Base-by-base conservation (phyloP, 2,888 invertebrate genomes). In the Luffia ferchaultella region DNA sequence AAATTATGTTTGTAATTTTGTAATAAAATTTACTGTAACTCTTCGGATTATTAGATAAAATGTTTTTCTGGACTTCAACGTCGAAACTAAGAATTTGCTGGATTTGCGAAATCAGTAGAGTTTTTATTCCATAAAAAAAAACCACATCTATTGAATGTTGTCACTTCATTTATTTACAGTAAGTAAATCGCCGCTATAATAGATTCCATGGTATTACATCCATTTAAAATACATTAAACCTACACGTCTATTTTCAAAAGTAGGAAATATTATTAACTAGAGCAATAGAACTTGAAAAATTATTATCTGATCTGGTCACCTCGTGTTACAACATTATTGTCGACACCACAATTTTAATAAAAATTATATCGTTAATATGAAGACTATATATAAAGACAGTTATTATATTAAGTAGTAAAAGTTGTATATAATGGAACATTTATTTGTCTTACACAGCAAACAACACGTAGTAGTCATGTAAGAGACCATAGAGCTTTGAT, bases 391-490 rank as follows among this genome's bases (percentile, higher is more conserved):
- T n/a, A n/a, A n/a, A n/a, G n/a, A n/a, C n/a, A n/a, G n/a, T n/a
- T n/a, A n/a, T n/a, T n/a, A n/a, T n/a, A n/a, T n/a, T n/a, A n/a
- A n/a, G n/a, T n/a, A n/a, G n/a, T n/a, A n/a, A n/a, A n/a, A n/a
- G n/a, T n/a, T n/a, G n/a, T n/a, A n/a, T n/a, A n/a, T 45, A 30
- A 20, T 16, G 9, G 18, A n/a, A 15, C 16, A 16, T 20, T 79
- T 83, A 83, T 83, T 83, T 83, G 83, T 83, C 83, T 73, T 70
- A 79, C 83, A 84, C 83, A 83, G 83, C 83, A 74, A 69, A 52
- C 18, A 15, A 40, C 45, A 40, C 1, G 62, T 61, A 65, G 67
- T 73, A 76, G 64, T 47, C 48, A 51, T 44, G 41, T 19, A 53
- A 51, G 51, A 51, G 53, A 53, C 47, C 16, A 42, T 17, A 47